Percentiles rank a stretch among this genome's conserved stretches.
phyloP scores from a whole-genome alignment of 2,113 vertebrate genomes.

The Myotis davidii region DNA sequence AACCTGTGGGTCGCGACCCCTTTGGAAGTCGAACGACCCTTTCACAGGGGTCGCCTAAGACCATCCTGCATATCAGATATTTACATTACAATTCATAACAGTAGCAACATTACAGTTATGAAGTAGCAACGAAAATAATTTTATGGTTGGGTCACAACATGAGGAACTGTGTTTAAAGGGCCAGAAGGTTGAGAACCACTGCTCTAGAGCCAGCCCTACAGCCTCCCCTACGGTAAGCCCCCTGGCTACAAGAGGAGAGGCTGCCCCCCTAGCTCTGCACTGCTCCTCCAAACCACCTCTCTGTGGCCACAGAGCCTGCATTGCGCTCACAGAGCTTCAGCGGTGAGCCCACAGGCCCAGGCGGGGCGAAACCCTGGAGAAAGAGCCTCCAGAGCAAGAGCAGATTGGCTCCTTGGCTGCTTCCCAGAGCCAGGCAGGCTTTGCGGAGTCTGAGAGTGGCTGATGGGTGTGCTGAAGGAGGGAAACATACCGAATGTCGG shows the following conservation, averaged over 20 bases:
- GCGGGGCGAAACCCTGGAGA: neutral
- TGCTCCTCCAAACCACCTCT: neutral
- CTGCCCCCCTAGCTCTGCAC: neutral
- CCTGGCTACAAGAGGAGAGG: slow-evolving; percentile 57
- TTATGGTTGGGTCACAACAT: too few species aligned
- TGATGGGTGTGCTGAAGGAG: neutral
- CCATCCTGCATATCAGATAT: too few species aligned
- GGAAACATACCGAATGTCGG: neutral
- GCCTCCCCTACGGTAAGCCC: neutral
- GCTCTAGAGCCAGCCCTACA: neutral
- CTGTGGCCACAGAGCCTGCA: neutral
- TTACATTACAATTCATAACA: too few species aligned
- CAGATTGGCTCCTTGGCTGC: neutral
- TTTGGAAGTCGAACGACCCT: too few species aligned
- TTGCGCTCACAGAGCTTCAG: neutral
- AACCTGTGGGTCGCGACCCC: too few species aligned
- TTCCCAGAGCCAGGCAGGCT: neutral
- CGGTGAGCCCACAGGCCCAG: neutral
- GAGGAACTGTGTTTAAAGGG: too few species aligned
- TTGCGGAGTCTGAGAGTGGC: neutral
- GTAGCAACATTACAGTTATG: too few species aligned
- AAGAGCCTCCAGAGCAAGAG: neutral
- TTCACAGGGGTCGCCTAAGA: too few species aligned
- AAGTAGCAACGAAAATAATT: too few species aligned
- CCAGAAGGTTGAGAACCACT: too few species aligned